Evolutionary conservation across 2,888 invertebrate genomes (phyloP), one percentile per base, ranked within the genome.

Genomic region (Ophraella communa): DNA sequence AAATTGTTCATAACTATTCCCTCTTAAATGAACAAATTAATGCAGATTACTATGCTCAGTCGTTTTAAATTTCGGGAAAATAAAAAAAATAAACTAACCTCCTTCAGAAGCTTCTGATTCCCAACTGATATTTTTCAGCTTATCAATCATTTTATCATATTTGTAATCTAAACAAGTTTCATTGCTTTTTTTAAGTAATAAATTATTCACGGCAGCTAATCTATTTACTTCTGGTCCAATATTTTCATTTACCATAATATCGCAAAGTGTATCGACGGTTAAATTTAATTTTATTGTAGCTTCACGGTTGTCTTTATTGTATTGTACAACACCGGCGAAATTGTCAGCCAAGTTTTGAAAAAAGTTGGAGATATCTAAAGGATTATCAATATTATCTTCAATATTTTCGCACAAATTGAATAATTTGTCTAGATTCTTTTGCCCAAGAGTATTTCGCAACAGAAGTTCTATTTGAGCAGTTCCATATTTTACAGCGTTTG

Each of bases 241-340:
- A 0, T 84, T 84, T 11, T 87, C 80, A 70, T 89, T 85, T 0
- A 86, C 85, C 87, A 97, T 88, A 59, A 94, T 87, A 66, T 87
- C 84, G 78, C 97, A 98, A 74, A 89, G 85, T 17, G 88, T 87
- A 78, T 93, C 91, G 23, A 97, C 92, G 1, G 95, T 94, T 7
- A 94, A 84, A 69, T 89, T 91, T 14, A 84, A 74, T 78, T 86
- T 83, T 78, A 88, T 83, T 73, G 85, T 85, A 77, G 89, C 85
- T 8, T 88, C 88, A 24, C 95, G 87, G 80, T 96, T 96, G 77
- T 96, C 96, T 78, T 93, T 93, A 80, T 97, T 96, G 80, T 97
- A 97, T 77, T 98, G 97, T 0, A 97, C 96, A 42, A 96, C 87
- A 42, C 90, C 94, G 55, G 95, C 96, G 81, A 97, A 94, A 81